A percentile compares a stretch with the other conserved stretches of the same genome.
phyloP scores from a whole-genome alignment of 2,113 vertebrate species.

The Prunella himalayana region DNA sequence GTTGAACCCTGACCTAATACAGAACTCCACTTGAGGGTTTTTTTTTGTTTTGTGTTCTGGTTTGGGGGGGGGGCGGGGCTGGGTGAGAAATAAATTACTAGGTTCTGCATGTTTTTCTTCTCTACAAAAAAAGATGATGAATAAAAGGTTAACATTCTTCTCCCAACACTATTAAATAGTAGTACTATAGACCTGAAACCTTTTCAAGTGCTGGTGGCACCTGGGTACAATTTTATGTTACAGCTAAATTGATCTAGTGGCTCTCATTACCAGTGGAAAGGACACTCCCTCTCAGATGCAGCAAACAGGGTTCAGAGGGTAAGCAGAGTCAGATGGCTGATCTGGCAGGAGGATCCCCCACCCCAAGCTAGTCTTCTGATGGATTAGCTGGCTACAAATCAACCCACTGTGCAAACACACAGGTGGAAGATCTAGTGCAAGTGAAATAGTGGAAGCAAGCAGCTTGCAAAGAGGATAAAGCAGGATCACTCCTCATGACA shows the following conservation, averaged over 20 bases:
- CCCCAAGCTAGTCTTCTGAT: neutral
- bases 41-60: neutral
- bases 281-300: neutral
- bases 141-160: neutral
- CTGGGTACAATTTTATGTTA: neutral
- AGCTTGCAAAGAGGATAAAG: neutral
- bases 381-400: neutral
- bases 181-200: neutral
- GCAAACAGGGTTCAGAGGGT: neutral
- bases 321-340: neutral
- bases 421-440: neutral
- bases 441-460: neutral
- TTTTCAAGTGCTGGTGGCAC: neutral
- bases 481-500: neutral
- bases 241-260: neutral
- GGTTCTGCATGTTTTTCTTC: neutral
- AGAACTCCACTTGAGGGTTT: neutral
- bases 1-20: neutral
- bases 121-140: neutral
- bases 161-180: neutral
- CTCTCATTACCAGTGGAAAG: neutral
- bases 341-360: neutral
- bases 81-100: neutral
- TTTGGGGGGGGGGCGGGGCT: accelerated
- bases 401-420: neutral